Evolutionary conservation across 2,888 invertebrate genomes (phyloP), one percentile per base, ranked within the genome.

Genomic region (Tetragonisca angustula): DNA sequence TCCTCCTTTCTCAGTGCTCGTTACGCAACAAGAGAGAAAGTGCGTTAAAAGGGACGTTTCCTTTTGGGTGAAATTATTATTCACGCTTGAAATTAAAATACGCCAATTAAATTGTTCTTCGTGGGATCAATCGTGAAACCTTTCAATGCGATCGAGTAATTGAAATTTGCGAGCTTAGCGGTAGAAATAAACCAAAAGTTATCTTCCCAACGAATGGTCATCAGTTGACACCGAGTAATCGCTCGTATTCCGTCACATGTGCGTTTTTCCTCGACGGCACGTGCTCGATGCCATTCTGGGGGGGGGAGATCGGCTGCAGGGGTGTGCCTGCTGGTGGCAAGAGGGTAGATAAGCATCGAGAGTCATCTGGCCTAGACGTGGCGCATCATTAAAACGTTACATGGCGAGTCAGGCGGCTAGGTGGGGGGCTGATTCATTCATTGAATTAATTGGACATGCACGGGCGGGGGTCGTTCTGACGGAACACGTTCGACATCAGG

Each of bases 261-360:
- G 89, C 83, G 80, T 84, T 85, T 75, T 83, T 83, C 67, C 76
- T 86, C 74, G 65, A 73, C 74, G 91, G 91, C 92, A 93, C 93
- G 92, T 93, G 93, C 91, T 90, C 84, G 86, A 86, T 90, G 87
- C 80, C 81, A 43, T 43, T 43, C 43, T n/a, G n/a, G n/a, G n/a
- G 43, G 43, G 4, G 77, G 85, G 85, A 86, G 86, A 81, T 86
- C 84, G 81, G 61, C 76, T 76, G 73, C 82, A 89, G 83, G 88
- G 90, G 90, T 90, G 92, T 91, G 94, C 92, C 93, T 92, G 93
- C 91, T 92, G 94, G 93, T 93, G 93, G 93, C 90, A 89, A 91
- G 91, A 91, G 93, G 94, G 92, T 93, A 94, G 94, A 94, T 94
- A 94, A 87, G 86, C 90, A 94, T 94, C 94, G 88, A 90, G 93